phyloP scores from a whole-genome alignment of 1,140 invertebrate species.

The Eumaeus atala region DNA sequence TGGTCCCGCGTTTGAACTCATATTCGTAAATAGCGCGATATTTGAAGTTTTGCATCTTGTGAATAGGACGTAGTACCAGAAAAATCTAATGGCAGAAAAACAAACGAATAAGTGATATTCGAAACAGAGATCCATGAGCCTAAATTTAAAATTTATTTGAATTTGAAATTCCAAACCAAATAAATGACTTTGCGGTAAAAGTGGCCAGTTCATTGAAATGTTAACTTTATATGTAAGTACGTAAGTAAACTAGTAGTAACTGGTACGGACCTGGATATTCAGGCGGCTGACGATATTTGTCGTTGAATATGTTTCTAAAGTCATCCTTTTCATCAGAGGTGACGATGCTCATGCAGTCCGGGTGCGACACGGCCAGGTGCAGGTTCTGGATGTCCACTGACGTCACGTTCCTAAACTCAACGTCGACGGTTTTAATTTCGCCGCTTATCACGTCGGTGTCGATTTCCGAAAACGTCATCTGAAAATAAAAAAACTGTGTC shows the following conservation, averaged over 20 bases:
- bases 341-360: conserved; percentile 78
- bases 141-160: too few species aligned
- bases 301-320: conserved; percentile 48
- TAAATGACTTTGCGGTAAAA: too few species aligned
- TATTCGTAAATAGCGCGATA: too few species aligned
- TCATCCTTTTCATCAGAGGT: conserved; percentile 40
- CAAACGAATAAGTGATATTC: too few species aligned
- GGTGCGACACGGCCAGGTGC: conserved; percentile 79
- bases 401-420: conserved; percentile 82
- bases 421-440: conserved; percentile 80
- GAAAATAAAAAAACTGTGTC: conserved; percentile 1
- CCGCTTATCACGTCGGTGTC: conserved; percentile 81
- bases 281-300: conserved; percentile 43
- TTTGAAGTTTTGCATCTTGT: too few species aligned
- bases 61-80: too few species aligned
- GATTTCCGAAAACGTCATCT: conserved; percentile 81
- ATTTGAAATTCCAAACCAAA: too few species aligned
- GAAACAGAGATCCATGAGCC: too few species aligned
- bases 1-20: too few species aligned
- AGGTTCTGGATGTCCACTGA: conserved; percentile 79
- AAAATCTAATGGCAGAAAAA: too few species aligned
- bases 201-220: too few species aligned
- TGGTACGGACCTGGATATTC: conserved; percentile 33
- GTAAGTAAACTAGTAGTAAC: background rate
- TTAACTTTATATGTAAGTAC: too few species aligned